phyloP scores from a whole-genome alignment of 2,888 invertebrate genomes.

The Archips crataeganus region DNA sequence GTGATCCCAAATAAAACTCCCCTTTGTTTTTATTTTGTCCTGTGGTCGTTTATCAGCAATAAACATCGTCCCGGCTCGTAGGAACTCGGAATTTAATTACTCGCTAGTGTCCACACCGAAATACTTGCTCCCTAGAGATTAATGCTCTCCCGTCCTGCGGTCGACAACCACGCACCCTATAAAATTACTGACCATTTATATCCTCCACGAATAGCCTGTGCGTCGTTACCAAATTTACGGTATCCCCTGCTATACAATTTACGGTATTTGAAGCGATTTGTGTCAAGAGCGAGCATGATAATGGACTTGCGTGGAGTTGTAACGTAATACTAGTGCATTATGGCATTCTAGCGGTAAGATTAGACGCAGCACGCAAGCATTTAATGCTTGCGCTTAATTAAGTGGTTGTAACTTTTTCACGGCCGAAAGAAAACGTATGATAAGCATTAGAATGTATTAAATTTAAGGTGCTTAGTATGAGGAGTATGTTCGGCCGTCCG shows the following conservation, averaged over 20 bases:
- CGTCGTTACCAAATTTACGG: constrained; percentile 44
- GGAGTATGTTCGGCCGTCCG: constrained; percentile 57
- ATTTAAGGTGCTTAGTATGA: constrained; percentile 60
- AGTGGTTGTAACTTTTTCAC: constrained; percentile 54
- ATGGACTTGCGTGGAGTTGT: constrained; percentile 33
- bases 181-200: constrained; percentile 51
- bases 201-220: constrained; percentile 43
- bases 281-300: constrained; percentile 48
- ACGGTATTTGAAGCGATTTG: constrained; percentile 45
- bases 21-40: constrained; percentile 61
- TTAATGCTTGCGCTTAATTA: constrained; percentile 53
- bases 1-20: constrained; percentile 44
- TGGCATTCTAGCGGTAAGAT: constrained; percentile 35
- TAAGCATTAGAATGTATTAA: constrained; percentile 42
- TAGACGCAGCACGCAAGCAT: constrained; percentile 56
- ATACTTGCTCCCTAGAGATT: constrained; percentile 55
- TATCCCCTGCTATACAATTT: constrained; percentile 39
- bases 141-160: constrained; percentile 50
- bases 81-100: constrained; percentile 75
- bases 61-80: constrained; percentile 50
- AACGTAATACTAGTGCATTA: constrained; percentile 38
- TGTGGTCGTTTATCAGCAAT: constrained; percentile 55
- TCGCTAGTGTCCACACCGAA: constrained; percentile 60
- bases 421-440: constrained; percentile 49
- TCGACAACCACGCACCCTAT: constrained; percentile 46